Evolutionary conservation across 1,140 invertebrate species (phyloP).

Genomic region (Adelges cooleyi): DNA sequence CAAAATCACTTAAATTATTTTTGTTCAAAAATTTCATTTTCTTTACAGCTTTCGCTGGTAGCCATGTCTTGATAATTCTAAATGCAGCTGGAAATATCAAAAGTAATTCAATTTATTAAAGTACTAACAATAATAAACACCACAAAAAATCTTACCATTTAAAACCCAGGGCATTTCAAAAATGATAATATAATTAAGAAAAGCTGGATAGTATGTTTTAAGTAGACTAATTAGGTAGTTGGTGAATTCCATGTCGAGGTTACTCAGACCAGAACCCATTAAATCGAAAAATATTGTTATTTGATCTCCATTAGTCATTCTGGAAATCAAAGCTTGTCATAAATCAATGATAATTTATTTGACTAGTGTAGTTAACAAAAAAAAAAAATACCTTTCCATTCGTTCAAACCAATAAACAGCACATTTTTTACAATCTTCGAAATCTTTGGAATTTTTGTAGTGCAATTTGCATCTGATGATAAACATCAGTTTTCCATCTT

Average conservation of each 20-base stretch:
- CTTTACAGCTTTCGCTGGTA: constrained; percentile 78
- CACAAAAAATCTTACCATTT: constrained; percentile 49
- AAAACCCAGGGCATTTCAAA: constrained; percentile 92
- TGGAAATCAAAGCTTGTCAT: constrained; percentile 36
- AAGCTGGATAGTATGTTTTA: constrained; percentile 81
- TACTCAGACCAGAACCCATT: constrained; percentile 66
- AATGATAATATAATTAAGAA: constrained; percentile 81
- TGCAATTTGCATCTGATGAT: constrained; percentile 67
- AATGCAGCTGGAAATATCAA: constrained; percentile 60
- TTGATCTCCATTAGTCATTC: constrained; percentile 59
- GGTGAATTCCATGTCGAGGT: constrained; percentile 79
- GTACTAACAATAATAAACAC: background rate
- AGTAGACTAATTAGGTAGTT: constrained; percentile 77
- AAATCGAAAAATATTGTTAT: constrained; percentile 85
- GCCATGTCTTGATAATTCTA: constrained; percentile 78
- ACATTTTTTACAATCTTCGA: constrained; percentile 62
- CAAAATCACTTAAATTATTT: constrained; percentile 60
- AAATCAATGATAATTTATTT: background rate
- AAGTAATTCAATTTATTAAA: background rate
- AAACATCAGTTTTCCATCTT: constrained; percentile 63
- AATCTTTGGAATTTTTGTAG: constrained; percentile 58
- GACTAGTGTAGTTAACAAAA: background rate
- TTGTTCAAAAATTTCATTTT: constrained; percentile 82
- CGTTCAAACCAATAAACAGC: constrained; percentile 83
- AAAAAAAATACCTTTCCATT: constrained; percentile 50